phyloP scores from a whole-genome alignment of 2,888 invertebrate species.

The Caenorhabditis sp. region DNA sequence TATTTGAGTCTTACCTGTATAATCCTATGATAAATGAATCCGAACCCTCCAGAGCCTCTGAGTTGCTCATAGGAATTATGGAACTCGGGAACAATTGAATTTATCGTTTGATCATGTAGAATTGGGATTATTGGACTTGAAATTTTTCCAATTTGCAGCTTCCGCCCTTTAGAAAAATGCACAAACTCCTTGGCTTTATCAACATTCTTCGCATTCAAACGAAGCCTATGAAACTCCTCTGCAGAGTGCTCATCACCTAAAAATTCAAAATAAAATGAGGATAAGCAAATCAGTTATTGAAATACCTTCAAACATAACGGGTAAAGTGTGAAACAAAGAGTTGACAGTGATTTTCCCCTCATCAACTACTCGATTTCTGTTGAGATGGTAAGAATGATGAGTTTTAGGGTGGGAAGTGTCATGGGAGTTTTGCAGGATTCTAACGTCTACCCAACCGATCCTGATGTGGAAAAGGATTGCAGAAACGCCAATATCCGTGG shows the following conservation, averaged over 20 bases:
- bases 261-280: no score
- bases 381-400: background rate
- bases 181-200: constrained; percentile 12
- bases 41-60: constrained; percentile 41
- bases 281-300: background rate
- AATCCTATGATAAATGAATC: constrained; percentile 28
- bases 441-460: background rate
- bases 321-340: constrained; percentile 42
- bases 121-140: constrained; percentile 38
- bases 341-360: constrained; percentile 26
- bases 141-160: constrained; percentile 38
- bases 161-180: constrained; percentile 17
- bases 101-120: constrained; percentile 11
- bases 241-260: constrained; percentile 34
- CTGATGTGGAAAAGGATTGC: no score
- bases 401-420: background rate
- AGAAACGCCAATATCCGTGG: background rate
- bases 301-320: constrained; percentile 48
- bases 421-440: background rate
- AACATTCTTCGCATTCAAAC: constrained; percentile 33
- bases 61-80: constrained; percentile 23
- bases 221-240: constrained; percentile 23
- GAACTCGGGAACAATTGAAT: background rate
- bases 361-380: constrained; percentile 16
- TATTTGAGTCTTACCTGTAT: constrained; percentile 5